A percentile compares a stretch with the other conserved stretches of the same genome.
phyloP scores from a whole-genome alignment of 2,797 vertebrate species.

The Pseudochirops corinnae region DNA sequence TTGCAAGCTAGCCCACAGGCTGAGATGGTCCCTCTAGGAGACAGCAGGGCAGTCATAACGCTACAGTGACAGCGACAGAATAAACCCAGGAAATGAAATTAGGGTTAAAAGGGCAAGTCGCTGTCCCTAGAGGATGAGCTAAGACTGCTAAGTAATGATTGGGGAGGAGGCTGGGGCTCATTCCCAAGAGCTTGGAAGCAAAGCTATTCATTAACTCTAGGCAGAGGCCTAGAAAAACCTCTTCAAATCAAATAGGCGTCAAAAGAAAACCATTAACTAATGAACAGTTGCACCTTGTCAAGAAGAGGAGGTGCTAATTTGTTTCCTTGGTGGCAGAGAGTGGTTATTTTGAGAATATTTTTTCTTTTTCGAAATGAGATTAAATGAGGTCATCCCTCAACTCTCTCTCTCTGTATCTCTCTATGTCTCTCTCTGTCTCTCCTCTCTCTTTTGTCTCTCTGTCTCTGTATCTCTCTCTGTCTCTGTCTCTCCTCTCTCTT shows the following conservation, averaged over 20 bases:
- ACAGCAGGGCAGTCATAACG: neutral
- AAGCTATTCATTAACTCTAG: conserved; percentile 15
- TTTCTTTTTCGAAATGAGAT: conserved; percentile 45
- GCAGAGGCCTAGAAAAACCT: neutral
- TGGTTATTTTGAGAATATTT: neutral
- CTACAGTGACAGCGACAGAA: neutral
- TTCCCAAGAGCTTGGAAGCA: conserved; percentile 2
- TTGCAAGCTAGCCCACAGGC: neutral
- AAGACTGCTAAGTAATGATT: conserved; percentile 26
- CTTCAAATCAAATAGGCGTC: conserved; percentile 40
- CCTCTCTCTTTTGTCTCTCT: no score
- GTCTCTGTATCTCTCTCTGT: no score
- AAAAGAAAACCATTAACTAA: neutral
- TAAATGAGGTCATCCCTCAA: conserved; percentile 28
- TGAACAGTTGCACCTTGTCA: neutral
- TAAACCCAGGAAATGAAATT: conserved; percentile 8
- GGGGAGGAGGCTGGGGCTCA: neutral
- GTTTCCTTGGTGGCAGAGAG: conserved; percentile 18
- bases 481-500: no score
- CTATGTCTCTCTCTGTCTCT: neutral
- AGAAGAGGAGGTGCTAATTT: neutral
- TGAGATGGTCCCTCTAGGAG: neutral
- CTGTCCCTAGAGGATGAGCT: neutral
- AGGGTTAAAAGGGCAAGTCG: conserved; percentile 49
- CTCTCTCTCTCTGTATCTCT: neutral